Conservation (phyloP, 2,888 invertebrate species). For the Phyto melanocephala region DNA sequence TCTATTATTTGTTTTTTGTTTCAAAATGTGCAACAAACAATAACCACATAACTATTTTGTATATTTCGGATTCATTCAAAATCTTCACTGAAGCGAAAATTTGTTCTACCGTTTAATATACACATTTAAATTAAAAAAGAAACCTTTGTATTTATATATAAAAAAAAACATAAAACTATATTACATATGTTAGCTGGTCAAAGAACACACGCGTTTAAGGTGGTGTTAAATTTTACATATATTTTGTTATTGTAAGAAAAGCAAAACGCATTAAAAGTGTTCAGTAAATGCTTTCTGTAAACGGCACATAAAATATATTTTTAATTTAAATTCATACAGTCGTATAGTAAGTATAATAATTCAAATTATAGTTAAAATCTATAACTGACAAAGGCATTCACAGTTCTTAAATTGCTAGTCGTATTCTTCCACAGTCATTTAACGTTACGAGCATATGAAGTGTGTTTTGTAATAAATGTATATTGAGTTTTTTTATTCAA, state of each 20-base stretch:
- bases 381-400: constrained; percentile 17
- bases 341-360: not conserved
- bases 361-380: not conserved
- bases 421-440: constrained; percentile 13
- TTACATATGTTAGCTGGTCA: too few relatives aligned
- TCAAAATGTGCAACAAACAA: too few relatives aligned
- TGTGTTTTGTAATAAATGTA: not conserved
- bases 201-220: too few relatives aligned
- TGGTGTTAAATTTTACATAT: too few relatives aligned
- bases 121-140: constrained; percentile 4
- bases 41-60: too few relatives aligned
- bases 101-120: not conserved
- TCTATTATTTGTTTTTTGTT: too few relatives aligned
- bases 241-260: too few relatives aligned
- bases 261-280: too few relatives aligned
- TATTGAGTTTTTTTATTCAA: not conserved
- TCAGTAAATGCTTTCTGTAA: too few relatives aligned
- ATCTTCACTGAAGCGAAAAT: constrained; percentile 29
- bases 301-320: too few relatives aligned
- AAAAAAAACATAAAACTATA: too few relatives aligned
- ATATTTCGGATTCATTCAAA: constrained; percentile 22
- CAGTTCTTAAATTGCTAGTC: constrained; percentile 39
- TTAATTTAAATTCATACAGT: too few relatives aligned
- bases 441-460: not conserved
- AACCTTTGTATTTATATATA: not conserved